Base-by-base conservation (phyloP, 2,113 vertebrate species). In the Urocolius indicus region DNA sequence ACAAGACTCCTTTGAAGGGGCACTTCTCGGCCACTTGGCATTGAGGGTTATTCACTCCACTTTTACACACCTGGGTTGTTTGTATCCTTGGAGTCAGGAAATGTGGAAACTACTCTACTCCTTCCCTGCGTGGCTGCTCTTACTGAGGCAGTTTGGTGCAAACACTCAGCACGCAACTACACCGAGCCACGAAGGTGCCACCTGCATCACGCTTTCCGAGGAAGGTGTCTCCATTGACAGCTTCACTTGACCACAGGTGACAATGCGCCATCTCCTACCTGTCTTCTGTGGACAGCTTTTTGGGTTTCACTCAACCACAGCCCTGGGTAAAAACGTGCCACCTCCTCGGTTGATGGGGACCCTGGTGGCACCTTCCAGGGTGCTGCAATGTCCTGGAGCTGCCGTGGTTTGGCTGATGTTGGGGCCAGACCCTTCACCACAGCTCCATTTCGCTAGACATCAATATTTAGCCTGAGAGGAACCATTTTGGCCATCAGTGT, bases 1-100 rank as follows among this genome's bases (percentile, higher is more conserved):
- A 78, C 55, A 76, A 90, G 93, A 57, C 81, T 81, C 73, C 72
- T 89, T 16, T 49, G 30, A 80, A 82, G 27, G 32, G 52, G 17
- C 27, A 46, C 32, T 78, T 73, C 76, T 68, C 52, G 79, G 55
- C 54, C 82, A 49, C 43, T 48, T 65, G 77, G 18, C 80, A 82
- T 82, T 72, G 46, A 62, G 67, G 32, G 30, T 32, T 59, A n/a
- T 71, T 68, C 75, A 63, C 41, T 80, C 74, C 74, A 63, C 46
- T 85, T 77, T 30, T 45, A 13, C n/a, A 30, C 11, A 30, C 22
- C 34, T 59, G 73, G 2, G 6, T 67, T 78, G 43, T 54, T 80
- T 77, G 36, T 20, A 46, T 49, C 38, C 29, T 38, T 20, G 32
- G 16, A 58, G 61, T 5, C 15, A 34, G 30, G 55, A 72, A 79